Conservation (phyloP, 2,888 invertebrate genomes). For the Exephanes ischioxanthus region DNA sequence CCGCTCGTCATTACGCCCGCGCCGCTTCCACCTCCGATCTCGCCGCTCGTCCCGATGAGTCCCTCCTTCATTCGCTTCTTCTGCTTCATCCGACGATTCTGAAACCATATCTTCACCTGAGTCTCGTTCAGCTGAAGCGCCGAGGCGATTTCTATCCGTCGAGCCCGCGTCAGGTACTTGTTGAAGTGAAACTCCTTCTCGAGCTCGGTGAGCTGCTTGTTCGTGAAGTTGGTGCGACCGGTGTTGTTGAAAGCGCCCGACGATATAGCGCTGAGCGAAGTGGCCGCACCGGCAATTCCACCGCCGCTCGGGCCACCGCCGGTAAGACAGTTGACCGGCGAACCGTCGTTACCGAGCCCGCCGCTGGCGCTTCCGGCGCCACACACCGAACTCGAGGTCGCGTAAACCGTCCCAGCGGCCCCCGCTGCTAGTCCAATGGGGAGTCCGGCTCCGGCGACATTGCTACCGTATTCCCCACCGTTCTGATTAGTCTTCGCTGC, state of each 20-base stretch:
- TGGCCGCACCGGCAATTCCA: conserved; percentile 75
- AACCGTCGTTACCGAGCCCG: conserved; percentile 71
- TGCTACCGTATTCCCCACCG: conserved; percentile 77
- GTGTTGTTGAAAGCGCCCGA: conserved; percentile 89
- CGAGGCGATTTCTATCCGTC: conserved; percentile 99
- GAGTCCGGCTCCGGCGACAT: conserved; percentile 69
- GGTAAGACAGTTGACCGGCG: conserved; percentile 62
- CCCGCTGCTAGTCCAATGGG: conserved; percentile 55
- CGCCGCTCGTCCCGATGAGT: conserved; percentile 87
- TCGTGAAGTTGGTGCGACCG: conserved; percentile 99
- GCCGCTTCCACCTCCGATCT: conserved; percentile 76
- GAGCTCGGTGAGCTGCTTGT: conserved; percentile 99
- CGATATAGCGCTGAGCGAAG: conserved; percentile 66
- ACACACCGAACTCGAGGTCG: conserved; percentile 59
- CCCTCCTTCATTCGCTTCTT: conserved; percentile 99
- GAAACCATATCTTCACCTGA: conserved; percentile 99
- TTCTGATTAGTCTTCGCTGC: conserved; percentile 78
- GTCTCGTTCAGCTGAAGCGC: conserved; percentile 98
- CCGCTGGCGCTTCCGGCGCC: conserved; percentile 54
- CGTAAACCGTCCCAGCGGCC: conserved; percentile 59
- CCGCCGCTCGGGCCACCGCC: conserved; percentile 54
- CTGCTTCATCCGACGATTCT: conserved; percentile 99
- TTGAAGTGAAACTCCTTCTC: conserved; percentile 99
- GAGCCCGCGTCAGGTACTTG: conserved; percentile 98
- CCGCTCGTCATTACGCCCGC: conserved; percentile 68